These are phyloP conservation scores for Podiceps cristatus DNA, from an alignment of 2,113 vertebrate species.

Conservation along the genomic window DNA sequence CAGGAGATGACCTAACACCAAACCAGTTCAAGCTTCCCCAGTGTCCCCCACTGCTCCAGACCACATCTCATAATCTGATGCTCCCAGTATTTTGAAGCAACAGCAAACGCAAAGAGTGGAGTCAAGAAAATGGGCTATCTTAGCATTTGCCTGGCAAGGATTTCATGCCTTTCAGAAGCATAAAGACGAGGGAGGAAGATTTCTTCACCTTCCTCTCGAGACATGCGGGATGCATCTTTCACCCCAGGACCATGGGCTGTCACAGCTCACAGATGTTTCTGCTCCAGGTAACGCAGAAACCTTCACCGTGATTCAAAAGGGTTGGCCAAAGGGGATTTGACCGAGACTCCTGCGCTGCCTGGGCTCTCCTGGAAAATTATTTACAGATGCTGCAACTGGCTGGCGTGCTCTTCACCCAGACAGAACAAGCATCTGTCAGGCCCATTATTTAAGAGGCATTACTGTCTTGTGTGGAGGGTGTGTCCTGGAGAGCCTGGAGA, in stretches of 20 bases:
- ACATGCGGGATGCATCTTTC: background rate
- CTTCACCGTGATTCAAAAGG: background rate
- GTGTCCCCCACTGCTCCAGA: background rate
- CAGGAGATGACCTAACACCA: background rate
- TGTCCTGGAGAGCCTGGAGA: constrained; percentile 21
- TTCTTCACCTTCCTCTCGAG: background rate
- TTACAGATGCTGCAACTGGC: constrained; percentile 47
- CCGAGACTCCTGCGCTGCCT: background rate
- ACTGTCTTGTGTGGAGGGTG: constrained; percentile 5
- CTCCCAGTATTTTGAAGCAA: background rate
- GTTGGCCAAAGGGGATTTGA: background rate
- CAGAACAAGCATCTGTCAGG: constrained; percentile 49
- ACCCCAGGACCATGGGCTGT: accelerated
- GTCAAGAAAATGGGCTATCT: background rate
- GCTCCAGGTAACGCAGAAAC: background rate
- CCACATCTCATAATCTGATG: background rate
- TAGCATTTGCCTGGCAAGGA: background rate
- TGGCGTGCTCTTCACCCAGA: constrained; percentile 8
- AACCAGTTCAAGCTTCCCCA: background rate
- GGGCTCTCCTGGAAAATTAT: constrained; percentile 40
- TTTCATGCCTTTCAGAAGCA: background rate
- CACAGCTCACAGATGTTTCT: background rate
- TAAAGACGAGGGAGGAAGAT: background rate
- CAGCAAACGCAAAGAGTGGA: background rate
- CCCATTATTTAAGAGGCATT: background rate